Conservation (phyloP, 2,888 invertebrate species). For the Smittia aterrima region DNA sequence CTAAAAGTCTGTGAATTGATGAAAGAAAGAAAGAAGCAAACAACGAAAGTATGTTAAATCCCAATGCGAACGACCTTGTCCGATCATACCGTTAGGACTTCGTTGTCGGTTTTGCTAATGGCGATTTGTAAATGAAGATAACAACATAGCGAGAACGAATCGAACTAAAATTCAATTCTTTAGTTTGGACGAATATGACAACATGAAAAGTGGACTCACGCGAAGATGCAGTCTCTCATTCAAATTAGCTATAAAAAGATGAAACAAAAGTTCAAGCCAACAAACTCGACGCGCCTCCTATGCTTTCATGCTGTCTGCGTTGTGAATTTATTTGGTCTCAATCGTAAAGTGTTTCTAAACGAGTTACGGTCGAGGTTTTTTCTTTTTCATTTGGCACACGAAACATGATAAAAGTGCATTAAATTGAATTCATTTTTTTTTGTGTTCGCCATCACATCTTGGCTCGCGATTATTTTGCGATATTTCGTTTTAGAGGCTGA, state of each 20-base stretch:
- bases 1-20: slow-evolving; percentile 11
- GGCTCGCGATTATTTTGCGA: not conserved
- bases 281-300: not conserved
- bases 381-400: not conserved
- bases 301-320: slow-evolving; percentile 1
- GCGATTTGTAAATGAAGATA: too few species aligned
- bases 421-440: not conserved
- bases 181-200: too few species aligned
- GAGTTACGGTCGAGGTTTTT: slow-evolving; percentile 2
- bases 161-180: too few species aligned
- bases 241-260: slow-evolving; percentile 7
- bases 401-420: slow-evolving; percentile 19
- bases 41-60: not conserved
- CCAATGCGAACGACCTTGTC: not conserved
- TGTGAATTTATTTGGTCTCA: slow-evolving; percentile 13
- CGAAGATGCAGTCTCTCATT: not conserved
- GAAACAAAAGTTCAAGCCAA: not conserved
- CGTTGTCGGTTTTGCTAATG: too few species aligned
- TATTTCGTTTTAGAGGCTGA: not conserved
- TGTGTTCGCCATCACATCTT: slow-evolving; percentile 1
- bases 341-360: not conserved
- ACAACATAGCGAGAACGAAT: too few species aligned
- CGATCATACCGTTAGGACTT: not conserved
- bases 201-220: not conserved
- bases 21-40: not conserved